phyloP scores from a whole-genome alignment of 1,140 invertebrate genomes.

The Wasmannia auropunctata region DNA sequence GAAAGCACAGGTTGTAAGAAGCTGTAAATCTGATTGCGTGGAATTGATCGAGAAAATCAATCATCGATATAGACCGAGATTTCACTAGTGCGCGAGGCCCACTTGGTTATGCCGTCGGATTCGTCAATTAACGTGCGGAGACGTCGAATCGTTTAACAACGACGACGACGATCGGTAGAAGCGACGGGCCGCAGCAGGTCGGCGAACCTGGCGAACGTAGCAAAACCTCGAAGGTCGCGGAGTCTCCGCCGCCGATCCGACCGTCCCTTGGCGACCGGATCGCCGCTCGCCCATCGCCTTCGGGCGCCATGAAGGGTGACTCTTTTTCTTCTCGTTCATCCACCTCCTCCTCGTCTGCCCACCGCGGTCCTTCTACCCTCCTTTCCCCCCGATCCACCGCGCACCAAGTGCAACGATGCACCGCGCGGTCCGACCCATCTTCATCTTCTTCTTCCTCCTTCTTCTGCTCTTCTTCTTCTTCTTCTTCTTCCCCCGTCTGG shows the following conservation, averaged over 20 bases:
- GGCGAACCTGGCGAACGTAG: conserved; percentile 72
- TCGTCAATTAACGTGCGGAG: conserved; percentile 4
- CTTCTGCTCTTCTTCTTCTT: conserved; percentile 60
- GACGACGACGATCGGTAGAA: conserved; percentile 40
- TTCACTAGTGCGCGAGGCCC: background rate
- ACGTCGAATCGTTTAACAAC: conserved; percentile 53
- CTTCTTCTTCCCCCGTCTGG: conserved; percentile 24
- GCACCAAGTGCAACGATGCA: conserved; percentile 65
- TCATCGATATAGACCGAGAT: background rate
- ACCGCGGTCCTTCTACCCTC: conserved; percentile 63
- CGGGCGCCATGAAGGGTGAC: conserved; percentile 74
- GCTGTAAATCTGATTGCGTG: background rate
- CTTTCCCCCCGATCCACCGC: conserved; percentile 60
- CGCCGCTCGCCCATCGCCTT: conserved; percentile 72
- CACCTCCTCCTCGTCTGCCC: conserved; percentile 60
- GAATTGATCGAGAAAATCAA: background rate
- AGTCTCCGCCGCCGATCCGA: conserved; percentile 64
- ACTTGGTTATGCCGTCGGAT: background rate
- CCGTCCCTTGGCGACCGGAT: conserved; percentile 74
- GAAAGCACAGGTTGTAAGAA: background rate
- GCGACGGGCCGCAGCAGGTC: conserved; percentile 54
- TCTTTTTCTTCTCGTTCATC: conserved; percentile 73
- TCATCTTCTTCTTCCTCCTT: conserved; percentile 66
- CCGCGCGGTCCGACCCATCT: conserved; percentile 70
- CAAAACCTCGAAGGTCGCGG: conserved; percentile 73